These are phyloP conservation scores for Sinohyriopsis cumingii DNA, from an alignment of 2,888 invertebrate species.

Conservation along the genomic window DNA sequence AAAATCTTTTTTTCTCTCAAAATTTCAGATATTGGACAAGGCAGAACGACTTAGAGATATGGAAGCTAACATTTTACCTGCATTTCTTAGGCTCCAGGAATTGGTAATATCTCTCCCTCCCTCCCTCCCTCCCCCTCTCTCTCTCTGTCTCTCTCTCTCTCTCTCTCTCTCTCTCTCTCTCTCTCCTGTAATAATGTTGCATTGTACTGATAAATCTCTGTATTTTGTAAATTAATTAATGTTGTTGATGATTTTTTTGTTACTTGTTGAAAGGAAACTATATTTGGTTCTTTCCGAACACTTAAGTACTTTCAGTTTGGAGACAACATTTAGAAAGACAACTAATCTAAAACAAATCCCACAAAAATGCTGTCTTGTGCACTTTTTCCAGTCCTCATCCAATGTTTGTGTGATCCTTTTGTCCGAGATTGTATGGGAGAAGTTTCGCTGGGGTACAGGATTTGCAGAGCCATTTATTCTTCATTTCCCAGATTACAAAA, in stretches of 20 bases:
- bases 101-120: slow-evolving; percentile 70
- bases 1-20: background rate
- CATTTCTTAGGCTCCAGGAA: slow-evolving; percentile 83
- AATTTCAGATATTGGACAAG: slow-evolving; percentile 80
- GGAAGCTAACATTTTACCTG: slow-evolving; percentile 82
- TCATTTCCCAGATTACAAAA: slow-evolving; percentile 86
- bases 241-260: no score
- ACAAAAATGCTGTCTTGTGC: background rate
- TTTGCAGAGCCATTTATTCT: slow-evolving; percentile 82
- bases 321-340: background rate
- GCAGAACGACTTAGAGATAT: slow-evolving; percentile 85
- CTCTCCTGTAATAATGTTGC: no score
- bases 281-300: no score
- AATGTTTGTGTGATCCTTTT: slow-evolving; percentile 85
- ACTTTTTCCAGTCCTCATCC: slow-evolving; percentile 74
- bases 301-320: no score
- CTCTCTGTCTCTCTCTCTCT: slow-evolving; percentile 8
- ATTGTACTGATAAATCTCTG: background rate
- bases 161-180: slow-evolving; percentile 6
- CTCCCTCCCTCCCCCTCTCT: background rate
- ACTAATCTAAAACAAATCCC: background rate
- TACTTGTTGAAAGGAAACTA: no score
- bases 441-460: slow-evolving; percentile 82
- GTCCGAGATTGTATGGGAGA: slow-evolving; percentile 86
- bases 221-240: no score